Base-by-base conservation (phyloP, 1,140 invertebrate species). In the Phenacoccus solenopsis region DNA sequence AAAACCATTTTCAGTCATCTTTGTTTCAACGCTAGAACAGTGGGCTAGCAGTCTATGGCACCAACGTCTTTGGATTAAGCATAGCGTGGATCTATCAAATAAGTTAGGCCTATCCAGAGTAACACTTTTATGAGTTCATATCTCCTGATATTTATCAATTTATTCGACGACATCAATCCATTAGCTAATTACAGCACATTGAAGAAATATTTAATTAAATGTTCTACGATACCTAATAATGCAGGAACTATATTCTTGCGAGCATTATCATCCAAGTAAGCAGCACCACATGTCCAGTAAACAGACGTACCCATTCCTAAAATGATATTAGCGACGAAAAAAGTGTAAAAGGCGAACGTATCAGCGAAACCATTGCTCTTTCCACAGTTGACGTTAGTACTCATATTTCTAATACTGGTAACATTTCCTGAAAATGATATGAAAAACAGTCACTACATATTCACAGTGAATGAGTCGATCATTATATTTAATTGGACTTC, bases 201-300 rank as follows among this genome's bases (percentile, higher is more conserved):
- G n/a, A n/a, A n/a, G n/a, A 67, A 67, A n/a, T n/a, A n/a, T n/a
- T n/a, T n/a, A n/a, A 64, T 28, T 16, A 16, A 30, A 56, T 49
- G 9, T 16, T 59, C 22, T 5, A 57, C 72, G 74, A n/a, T 74
- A 78, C 78, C 78, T n/a, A 79, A 69, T 75, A 71, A 30, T 35
- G 72, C 1, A 9, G 68, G 57, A 20, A 71, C 61, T n/a, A 73
- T 68, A 74, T 76, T 73, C 20, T 77, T 78, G 12, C 72, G 69
- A 10, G 71, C 71, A 28, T 78, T 77, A 69, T 78, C 77, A 70
- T 78, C 77, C 49, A 78, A 56, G 25, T 78, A 78, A 1, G 77
- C 73, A 0, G 75, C 71, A 5, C 77, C 77, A 9, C 77, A 73
- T 10, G 76, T 75, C 71, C 74, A 75, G 49, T 77, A 78, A 1